Conservation (phyloP, 2,113 vertebrate genomes). For the Poeciliopsis turrubarensis region DNA sequence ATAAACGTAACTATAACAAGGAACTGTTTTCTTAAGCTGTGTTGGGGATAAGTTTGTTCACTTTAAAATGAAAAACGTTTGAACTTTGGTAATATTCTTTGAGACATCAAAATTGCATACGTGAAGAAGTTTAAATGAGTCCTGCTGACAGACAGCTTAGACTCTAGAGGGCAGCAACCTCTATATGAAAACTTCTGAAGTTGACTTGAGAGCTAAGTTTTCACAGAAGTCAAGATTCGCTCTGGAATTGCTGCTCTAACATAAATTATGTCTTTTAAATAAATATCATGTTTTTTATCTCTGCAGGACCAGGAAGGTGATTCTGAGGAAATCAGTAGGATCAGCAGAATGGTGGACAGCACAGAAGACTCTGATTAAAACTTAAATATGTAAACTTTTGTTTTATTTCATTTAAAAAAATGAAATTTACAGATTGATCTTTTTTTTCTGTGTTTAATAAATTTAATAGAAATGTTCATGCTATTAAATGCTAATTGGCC, state of each 20-base stretch:
- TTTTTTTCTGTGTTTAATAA: neutral
- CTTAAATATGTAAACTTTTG: neutral
- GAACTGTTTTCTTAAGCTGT: too few relatives aligned
- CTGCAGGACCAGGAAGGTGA: constrained; percentile 59
- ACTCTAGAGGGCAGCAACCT: constrained; percentile 4
- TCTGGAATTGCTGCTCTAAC: too few relatives aligned
- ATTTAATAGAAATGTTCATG: neutral
- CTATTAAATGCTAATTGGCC: neutral
- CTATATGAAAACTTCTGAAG: constrained; percentile 43
- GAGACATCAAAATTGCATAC: too few relatives aligned
- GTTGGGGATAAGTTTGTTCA: too few relatives aligned
- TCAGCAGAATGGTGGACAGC: constrained; percentile 28
- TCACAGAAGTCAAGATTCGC: neutral
- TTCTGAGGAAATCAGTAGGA: constrained; percentile 50
- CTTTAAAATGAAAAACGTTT: too few relatives aligned
- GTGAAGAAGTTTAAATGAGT: neutral
- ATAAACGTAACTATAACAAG: too few relatives aligned
- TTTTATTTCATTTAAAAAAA: neutral
- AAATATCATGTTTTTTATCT: constrained; percentile 27
- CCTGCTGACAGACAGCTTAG: constrained; percentile 20
- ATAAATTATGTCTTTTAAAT: neutral
- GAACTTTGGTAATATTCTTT: too few relatives aligned
- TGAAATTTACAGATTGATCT: neutral
- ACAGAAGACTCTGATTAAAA: constrained; percentile 71
- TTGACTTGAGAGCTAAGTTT: constrained; percentile 22